These are phyloP conservation scores for Ancistrus triradiatus DNA, from an alignment of 2,113 vertebrate genomes.

Conservation along the genomic window DNA sequence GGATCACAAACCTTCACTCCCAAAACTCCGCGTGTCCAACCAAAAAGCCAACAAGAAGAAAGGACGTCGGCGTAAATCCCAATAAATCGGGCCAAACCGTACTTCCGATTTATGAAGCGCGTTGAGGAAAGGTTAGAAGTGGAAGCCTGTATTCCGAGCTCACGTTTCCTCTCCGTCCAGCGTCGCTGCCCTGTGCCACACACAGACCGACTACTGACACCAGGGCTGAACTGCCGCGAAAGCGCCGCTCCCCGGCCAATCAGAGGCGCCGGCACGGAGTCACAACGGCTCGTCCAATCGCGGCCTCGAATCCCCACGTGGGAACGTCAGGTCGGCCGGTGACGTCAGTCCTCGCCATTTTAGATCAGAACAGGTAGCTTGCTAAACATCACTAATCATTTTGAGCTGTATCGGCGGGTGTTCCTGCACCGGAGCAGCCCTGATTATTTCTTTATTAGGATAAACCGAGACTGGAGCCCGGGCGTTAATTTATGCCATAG, in stretches of 20 bases:
- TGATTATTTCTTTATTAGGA: no score
- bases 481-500: no score
- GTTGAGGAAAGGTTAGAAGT: conserved; percentile 51
- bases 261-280: conserved; percentile 65
- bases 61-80: conserved; percentile 29
- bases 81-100: conserved; percentile 52
- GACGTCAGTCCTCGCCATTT: conserved; percentile 79
- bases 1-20: conserved; percentile 17
- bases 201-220: conserved; percentile 74
- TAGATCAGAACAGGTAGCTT: conserved; percentile 62
- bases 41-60: no score
- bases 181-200: conserved; percentile 73
- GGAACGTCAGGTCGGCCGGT: conserved; percentile 59
- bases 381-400: no score
- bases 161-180: conserved; percentile 56
- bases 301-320: conserved; percentile 76
- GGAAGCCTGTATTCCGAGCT: no score
- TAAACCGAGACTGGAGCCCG: no score
- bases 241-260: conserved; percentile 76
- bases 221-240: conserved; percentile 81
- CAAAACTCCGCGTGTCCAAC: conserved; percentile 39
- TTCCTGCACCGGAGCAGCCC: no score
- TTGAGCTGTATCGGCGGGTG: no score
- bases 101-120: conserved; percentile 62
- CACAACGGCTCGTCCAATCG: conserved; percentile 68